These are phyloP conservation scores for Ferrisia virgata DNA, from an alignment of 2,888 invertebrate genomes.

Conservation along the genomic window DNA sequence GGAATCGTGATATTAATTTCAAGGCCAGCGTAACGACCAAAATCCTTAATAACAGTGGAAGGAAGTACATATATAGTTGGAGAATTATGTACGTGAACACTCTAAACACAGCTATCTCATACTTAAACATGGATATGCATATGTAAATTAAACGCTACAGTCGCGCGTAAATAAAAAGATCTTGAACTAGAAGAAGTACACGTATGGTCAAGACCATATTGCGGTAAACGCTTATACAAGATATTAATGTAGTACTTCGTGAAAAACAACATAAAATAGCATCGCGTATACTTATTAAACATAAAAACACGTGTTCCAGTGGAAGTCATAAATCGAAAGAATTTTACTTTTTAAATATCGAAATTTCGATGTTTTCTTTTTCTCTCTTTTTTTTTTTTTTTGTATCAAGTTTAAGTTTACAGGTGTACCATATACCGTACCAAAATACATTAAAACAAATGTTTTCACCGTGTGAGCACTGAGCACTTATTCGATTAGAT, in stretches of 20 bases:
- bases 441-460: too few species aligned
- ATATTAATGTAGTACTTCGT: too few species aligned
- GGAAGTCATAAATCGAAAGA: not conserved
- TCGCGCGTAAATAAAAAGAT: not conserved
- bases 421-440: too few species aligned
- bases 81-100: not conserved
- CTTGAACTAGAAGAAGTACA: not conserved
- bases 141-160: not conserved
- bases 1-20: slow-evolving; percentile 7
- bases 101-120: not conserved
- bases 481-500: not conserved
- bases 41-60: not conserved
- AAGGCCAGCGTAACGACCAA: not conserved
- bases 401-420: too few species aligned
- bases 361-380: not conserved
- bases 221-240: too few species aligned
- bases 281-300: not conserved
- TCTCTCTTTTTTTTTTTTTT: not conserved
- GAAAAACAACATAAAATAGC: not conserved
- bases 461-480: too few species aligned
- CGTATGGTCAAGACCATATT: not conserved
- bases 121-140: not conserved
- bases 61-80: not conserved
- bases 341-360: not conserved
- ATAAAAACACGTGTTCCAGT: not conserved